A percentile compares a stretch with the other conserved stretches of the same genome.
phyloP scores from a whole-genome alignment of 2,113 vertebrate species.

The Mohoua ochrocephala region DNA sequence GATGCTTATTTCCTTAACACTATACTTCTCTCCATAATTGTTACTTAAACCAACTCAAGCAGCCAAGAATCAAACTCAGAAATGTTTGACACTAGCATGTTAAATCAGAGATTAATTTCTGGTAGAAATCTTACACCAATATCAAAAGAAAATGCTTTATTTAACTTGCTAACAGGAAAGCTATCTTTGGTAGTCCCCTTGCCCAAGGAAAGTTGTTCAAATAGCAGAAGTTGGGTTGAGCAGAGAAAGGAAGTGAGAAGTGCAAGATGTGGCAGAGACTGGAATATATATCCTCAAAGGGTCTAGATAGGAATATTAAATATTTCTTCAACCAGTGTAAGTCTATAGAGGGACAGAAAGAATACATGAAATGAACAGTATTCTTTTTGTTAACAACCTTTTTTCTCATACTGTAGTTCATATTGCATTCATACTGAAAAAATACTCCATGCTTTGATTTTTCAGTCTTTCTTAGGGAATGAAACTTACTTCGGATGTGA shows the following conservation, averaged over 20 bases:
- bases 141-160: background rate
- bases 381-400: background rate
- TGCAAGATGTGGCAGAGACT: background rate
- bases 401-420: background rate
- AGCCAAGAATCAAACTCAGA: background rate
- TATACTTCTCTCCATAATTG: background rate
- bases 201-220: background rate
- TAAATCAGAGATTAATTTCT: background rate
- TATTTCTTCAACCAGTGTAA: background rate
- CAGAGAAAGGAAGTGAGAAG: background rate
- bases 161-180: background rate
- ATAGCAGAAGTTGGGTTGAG: background rate
- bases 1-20: background rate
- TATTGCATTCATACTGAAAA: background rate
- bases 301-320: background rate
- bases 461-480: background rate
- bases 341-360: background rate
- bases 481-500: conserved; percentile 82
- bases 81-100: background rate
- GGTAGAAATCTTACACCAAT: background rate
- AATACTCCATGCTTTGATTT: background rate
- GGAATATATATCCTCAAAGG: background rate
- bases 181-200: background rate
- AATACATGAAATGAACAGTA: background rate
- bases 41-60: background rate